A percentile compares a stretch with the other conserved stretches of the same genome.
Conservation (phyloP, 1,140 invertebrate genomes). For the Plodia interpunctella region DNA sequence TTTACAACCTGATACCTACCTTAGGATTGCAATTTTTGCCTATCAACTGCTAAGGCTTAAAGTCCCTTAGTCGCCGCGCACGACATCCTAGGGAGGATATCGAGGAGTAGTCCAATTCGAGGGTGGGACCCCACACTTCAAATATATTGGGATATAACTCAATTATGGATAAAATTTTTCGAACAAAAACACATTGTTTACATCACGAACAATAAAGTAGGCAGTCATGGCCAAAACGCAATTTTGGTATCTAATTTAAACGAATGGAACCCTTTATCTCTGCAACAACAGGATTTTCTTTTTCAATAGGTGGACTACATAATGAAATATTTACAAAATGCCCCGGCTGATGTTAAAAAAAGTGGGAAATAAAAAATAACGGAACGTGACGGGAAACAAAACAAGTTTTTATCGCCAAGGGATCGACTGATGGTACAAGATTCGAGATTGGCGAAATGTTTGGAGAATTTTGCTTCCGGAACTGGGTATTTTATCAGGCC, state of each 20-base stretch:
- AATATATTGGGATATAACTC: too few relatives aligned
- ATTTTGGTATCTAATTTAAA: constrained; percentile 37
- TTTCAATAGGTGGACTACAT: constrained; percentile 43
- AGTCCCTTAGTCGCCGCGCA: too few relatives aligned
- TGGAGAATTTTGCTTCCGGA: not conserved
- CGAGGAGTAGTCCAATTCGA: too few relatives aligned
- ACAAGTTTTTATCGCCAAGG: constrained; percentile 56
- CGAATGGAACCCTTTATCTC: constrained; percentile 44
- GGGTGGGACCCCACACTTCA: too few relatives aligned
- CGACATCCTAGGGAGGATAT: too few relatives aligned
- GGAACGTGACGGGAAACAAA: constrained; percentile 51
- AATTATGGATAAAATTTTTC: constrained; percentile 18
- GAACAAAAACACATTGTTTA: constrained; percentile 32
- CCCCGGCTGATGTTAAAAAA: constrained; percentile 38
- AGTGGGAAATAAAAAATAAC: constrained; percentile 44
- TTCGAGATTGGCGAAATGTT: constrained; percentile 29
- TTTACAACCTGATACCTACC: too few relatives aligned
- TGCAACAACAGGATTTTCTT: constrained; percentile 33
- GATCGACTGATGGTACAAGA: constrained; percentile 47
- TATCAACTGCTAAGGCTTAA: too few relatives aligned
- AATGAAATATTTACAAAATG: constrained; percentile 51
- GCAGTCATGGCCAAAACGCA: constrained; percentile 34
- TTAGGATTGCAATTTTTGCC: too few relatives aligned
- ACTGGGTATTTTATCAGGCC: too few relatives aligned
- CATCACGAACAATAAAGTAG: constrained; percentile 31